These are phyloP conservation scores for Porphyrio hochstetteri DNA, from an alignment of 2,113 vertebrate species.

Conservation along the genomic window DNA sequence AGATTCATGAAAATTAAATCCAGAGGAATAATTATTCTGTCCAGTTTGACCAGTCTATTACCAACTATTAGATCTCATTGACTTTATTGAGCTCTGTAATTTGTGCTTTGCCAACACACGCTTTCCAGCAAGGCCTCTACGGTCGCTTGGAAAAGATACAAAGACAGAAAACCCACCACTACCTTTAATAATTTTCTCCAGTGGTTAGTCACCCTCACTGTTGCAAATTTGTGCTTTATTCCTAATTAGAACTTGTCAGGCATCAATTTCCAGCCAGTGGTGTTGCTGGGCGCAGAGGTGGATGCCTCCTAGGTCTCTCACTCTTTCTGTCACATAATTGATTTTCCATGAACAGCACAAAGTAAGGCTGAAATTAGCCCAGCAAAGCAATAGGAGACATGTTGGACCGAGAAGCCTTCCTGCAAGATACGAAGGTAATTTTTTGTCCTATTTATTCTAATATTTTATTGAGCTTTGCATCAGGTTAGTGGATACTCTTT, in stretches of 20 bases:
- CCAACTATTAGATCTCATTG: not conserved
- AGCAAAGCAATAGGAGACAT: not conserved
- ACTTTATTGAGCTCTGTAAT: not conserved
- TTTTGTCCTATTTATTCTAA: slow-evolving; percentile 54
- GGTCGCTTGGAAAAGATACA: not conserved
- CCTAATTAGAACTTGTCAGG: slow-evolving; percentile 34
- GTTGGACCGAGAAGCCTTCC: slow-evolving; percentile 1
- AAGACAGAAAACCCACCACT: not conserved
- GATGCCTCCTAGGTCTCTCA: slow-evolving; percentile 17
- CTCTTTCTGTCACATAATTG: slow-evolving; percentile 44
- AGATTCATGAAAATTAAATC: not conserved
- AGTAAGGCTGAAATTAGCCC: slow-evolving; percentile 36
- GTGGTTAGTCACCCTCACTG: slow-evolving; percentile 26
- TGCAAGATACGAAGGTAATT: slow-evolving; percentile 37
- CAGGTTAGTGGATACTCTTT: slow-evolving; percentile 41
- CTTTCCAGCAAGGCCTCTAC: not conserved
- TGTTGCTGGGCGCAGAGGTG: not conserved
- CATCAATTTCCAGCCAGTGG: slow-evolving; percentile 7
- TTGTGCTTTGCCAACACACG: not conserved
- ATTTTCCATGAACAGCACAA: slow-evolving; percentile 50
- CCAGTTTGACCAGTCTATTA: not conserved
- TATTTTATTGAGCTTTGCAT: slow-evolving; percentile 49
- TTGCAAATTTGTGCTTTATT: slow-evolving; percentile 40
- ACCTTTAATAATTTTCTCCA: slow-evolving; percentile 21
- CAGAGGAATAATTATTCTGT: not conserved